phyloP scores from a whole-genome alignment of 2,113 vertebrate species.

The Saguinus imperator region DNA sequence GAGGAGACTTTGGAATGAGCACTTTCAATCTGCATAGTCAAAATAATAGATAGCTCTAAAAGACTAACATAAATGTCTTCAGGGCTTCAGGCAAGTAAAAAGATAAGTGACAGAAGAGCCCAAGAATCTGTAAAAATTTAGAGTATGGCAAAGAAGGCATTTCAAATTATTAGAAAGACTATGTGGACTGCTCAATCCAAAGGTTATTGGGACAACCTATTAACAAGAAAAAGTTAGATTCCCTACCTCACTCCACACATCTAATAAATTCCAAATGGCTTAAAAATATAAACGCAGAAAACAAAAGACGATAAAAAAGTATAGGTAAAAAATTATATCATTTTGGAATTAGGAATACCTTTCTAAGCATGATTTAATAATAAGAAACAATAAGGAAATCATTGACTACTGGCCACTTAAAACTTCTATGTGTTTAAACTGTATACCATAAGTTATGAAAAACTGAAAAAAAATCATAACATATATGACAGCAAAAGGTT shows the following conservation, averaged over 20 bases:
- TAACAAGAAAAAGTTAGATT: not conserved
- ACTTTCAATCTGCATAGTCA: not conserved
- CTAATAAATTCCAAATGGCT: not conserved
- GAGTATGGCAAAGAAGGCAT: not conserved
- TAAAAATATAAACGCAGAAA: slow-evolving; percentile 40
- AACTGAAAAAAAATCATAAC: slow-evolving; percentile 3
- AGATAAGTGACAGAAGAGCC: not conserved
- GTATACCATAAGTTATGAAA: not conserved
- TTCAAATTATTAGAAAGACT: slow-evolving; percentile 18
- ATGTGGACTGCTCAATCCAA: not conserved
- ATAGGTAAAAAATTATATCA: not conserved
- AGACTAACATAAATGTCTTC: not conserved
- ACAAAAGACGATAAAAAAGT: not conserved
- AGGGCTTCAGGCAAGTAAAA: slow-evolving; percentile 14
- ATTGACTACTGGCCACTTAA: not conserved
- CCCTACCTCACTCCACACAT: not conserved
- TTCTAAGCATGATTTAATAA: not conserved
- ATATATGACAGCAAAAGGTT: not conserved
- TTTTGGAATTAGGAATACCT: slow-evolving; percentile 1
- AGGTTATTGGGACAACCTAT: not conserved
- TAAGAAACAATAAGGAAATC: slow-evolving; percentile 21
- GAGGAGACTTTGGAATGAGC: not conserved
- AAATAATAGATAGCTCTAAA: slow-evolving; percentile 31
- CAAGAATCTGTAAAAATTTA: not conserved
- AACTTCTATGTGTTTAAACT: not conserved